Conservation (phyloP, 1,140 invertebrate species). For the Amyelois transitella region DNA sequence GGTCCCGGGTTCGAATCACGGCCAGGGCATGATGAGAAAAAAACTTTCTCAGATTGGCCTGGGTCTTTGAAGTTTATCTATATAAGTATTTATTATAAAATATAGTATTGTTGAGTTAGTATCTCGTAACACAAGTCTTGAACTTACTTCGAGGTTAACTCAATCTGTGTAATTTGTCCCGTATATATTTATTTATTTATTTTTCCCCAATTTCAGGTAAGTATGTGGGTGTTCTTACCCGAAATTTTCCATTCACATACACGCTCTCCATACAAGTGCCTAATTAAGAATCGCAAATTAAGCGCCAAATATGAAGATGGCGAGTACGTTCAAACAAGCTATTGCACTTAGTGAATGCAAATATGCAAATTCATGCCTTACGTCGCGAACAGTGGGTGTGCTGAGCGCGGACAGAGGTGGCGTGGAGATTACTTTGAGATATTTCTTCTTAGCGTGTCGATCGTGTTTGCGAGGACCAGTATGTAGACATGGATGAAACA, state of each 20-base stretch:
- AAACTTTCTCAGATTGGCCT: no score
- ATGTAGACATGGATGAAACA: no score
- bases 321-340: constrained; percentile 60
- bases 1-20: no score
- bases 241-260: not conserved
- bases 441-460: not conserved
- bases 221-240: not conserved
- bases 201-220: no score
- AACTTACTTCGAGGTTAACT: no score
- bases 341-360: constrained; percentile 63
- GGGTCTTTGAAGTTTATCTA: no score
- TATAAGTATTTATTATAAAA: no score
- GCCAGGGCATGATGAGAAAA: no score
- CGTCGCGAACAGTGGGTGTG: constrained; percentile 40
- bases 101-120: no score
- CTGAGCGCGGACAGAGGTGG: constrained; percentile 26
- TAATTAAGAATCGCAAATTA: constrained; percentile 45
- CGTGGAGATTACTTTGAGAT: constrained; percentile 21
- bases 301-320: constrained; percentile 42
- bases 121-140: no score
- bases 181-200: no score
- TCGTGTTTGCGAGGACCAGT: not conserved
- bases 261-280: constrained; percentile 3
- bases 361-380: constrained; percentile 68
- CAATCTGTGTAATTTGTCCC: no score